phyloP scores from a whole-genome alignment of 2,888 invertebrate species.

The Sipha maydis region DNA sequence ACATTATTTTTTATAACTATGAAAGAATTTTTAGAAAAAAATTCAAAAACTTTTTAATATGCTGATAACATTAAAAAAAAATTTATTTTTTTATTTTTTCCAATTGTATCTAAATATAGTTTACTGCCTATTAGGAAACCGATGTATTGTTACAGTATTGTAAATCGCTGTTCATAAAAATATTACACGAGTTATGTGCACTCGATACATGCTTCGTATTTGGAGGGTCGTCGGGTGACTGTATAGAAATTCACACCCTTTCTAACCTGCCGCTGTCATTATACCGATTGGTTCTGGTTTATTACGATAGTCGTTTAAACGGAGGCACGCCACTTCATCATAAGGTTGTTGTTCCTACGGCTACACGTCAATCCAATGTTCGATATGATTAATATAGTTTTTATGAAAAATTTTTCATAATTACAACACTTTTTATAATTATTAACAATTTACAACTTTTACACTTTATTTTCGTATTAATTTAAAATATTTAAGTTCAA shows the following conservation, averaged over 20 bases:
- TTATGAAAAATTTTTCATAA: no score
- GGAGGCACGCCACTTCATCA: constrained; percentile 35
- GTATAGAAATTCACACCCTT: constrained; percentile 47
- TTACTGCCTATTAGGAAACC: constrained; percentile 20
- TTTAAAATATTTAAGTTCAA: no score
- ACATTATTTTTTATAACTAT: background rate
- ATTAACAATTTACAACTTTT: no score
- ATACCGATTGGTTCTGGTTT: constrained; percentile 55
- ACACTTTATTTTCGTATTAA: no score
- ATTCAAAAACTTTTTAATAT: background rate
- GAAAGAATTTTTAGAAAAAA: background rate
- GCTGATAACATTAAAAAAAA: background rate
- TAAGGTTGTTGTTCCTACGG: background rate
- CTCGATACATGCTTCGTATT: constrained; percentile 21
- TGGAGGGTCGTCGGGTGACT: constrained; percentile 42
- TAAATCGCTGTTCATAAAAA: constrained; percentile 23
- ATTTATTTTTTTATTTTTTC: constrained; percentile 24
- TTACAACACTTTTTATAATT: no score
- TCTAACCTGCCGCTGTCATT: constrained; percentile 30
- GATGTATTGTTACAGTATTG: constrained; percentile 2
- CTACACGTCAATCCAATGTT: no score
- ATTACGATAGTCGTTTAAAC: constrained; percentile 44
- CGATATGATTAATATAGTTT: no score
- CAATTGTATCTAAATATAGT: background rate
- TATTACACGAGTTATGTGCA: constrained; percentile 34